Conservation (phyloP, 2,797 vertebrate genomes). For the Potorous gilbertii region DNA sequence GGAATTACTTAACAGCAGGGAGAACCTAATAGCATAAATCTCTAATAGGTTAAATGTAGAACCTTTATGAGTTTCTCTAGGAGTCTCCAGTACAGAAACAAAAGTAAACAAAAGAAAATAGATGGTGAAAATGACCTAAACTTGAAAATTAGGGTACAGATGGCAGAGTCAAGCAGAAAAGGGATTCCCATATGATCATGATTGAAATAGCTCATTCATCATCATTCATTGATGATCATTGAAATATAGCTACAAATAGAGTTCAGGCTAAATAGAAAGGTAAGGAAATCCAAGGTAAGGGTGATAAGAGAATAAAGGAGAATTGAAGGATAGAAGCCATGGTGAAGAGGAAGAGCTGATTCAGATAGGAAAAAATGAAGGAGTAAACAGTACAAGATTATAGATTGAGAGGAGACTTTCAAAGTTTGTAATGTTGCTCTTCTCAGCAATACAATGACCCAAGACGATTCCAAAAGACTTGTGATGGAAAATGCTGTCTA, state of each 20-base stretch:
- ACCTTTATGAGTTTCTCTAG: not conserved
- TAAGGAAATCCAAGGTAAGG: not conserved
- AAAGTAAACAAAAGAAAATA: not conserved
- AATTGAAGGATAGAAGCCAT: not conserved
- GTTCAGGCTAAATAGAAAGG: not conserved
- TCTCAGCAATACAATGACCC: no score
- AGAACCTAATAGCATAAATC: not conserved
- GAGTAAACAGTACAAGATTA: no score
- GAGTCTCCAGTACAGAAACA: not conserved
- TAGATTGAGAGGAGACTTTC: no score
- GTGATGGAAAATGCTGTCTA: no score
- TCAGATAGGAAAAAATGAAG: no score
- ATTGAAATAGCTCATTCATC: not conserved
- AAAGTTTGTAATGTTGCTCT: no score
- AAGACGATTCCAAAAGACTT: no score
- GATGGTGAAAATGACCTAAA: not conserved
- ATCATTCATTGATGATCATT: not conserved
- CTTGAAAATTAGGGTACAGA: not conserved
- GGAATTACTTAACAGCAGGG: not conserved
- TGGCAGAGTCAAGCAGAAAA: not conserved
- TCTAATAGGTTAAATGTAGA: not conserved
- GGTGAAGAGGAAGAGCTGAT: not conserved
- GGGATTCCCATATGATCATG: not conserved
- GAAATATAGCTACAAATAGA: not conserved
- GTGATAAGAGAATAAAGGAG: not conserved